Evolutionary conservation across 2,888 invertebrate species (phyloP), one percentile per base, ranked within the genome.

Genomic region (Diplazon laetatorius): DNA sequence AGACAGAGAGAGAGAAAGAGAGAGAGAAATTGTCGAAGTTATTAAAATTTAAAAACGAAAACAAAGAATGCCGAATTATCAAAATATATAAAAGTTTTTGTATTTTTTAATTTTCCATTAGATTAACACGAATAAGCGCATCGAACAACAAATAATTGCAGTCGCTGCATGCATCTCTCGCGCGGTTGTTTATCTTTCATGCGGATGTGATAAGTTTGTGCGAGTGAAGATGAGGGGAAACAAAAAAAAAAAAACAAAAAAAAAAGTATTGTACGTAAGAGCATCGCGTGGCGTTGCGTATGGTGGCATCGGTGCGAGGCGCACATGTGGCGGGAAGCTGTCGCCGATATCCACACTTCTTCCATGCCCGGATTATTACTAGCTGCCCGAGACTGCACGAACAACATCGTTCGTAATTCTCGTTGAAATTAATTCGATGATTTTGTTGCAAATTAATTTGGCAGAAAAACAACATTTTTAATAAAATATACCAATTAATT

Each of bases 291-390:
- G 50, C 66, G 62, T 59, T 18, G n/a, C 50, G 50, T 16, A 57
- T 16, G 68, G 71, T 57, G 71, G 70, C 52, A 72, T 72, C 68
- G 48, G 65, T n/a, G n/a, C 55, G 75, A 68, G 70, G 70, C 85
- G 70, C 85, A 88, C 87, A 88, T 87, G 82, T 88, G 87, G 86
- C 85, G 84, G 83, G 84, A 85, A 85, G 84, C 84, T 85, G 87
- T 84, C 84, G 86, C 83, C 84, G 83, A 83, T 85, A 83, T 84
- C 82, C 80, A 80, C 80, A 81, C 57, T 80, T 75, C 63, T 60
- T 30, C 50, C 70, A 72, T 68, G 63, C 76, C 76, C 55, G 72
- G 52, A 75, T 78, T 74, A 80, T 75, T 78, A 65, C 55, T 30
- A 14, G 30, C 75, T n/a, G 62, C 75, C 65, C 55, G 72, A 55